Conservation (phyloP, 2,888 invertebrate species). For the Ennomos quercinarius region DNA sequence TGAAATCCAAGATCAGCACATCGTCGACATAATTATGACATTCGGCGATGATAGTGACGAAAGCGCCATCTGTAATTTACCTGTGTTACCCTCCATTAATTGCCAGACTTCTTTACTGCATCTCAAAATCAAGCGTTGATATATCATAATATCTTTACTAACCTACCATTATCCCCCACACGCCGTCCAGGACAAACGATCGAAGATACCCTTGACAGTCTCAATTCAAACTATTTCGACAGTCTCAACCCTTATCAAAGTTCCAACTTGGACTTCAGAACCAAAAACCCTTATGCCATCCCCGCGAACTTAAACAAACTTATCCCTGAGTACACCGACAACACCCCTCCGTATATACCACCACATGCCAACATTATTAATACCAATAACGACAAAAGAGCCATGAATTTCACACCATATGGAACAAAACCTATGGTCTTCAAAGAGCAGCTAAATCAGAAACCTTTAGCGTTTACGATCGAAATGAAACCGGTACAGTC, state of each 20-base stretch:
- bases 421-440: constrained; percentile 65
- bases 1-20: too few relatives aligned
- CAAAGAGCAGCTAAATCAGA: constrained; percentile 66
- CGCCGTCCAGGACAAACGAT: constrained; percentile 73
- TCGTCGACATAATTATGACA: too few relatives aligned
- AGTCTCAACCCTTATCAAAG: constrained; percentile 73
- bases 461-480: constrained; percentile 67
- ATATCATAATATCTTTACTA: constrained; percentile 29
- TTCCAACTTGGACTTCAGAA: constrained; percentile 65
- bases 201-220: constrained; percentile 75
- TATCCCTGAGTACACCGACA: constrained; percentile 65
- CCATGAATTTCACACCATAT: constrained; percentile 57
- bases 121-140: constrained; percentile 19
- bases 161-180: constrained; percentile 53
- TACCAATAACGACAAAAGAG: constrained; percentile 52
- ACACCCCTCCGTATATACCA: constrained; percentile 71
- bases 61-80: too few relatives aligned
- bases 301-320: constrained; percentile 79
- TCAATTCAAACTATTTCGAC: constrained; percentile 76
- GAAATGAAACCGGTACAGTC: constrained; percentile 71
- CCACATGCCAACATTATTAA: constrained; percentile 69
- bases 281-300: constrained; percentile 82
- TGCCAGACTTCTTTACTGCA: too few relatives aligned
- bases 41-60: too few relatives aligned
- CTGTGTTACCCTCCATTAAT: too few relatives aligned